Evolutionary conservation across 2,797 vertebrate species (phyloP), one percentile per base, ranked within the genome.

Genomic region (Aulostomus chinensis): DNA sequence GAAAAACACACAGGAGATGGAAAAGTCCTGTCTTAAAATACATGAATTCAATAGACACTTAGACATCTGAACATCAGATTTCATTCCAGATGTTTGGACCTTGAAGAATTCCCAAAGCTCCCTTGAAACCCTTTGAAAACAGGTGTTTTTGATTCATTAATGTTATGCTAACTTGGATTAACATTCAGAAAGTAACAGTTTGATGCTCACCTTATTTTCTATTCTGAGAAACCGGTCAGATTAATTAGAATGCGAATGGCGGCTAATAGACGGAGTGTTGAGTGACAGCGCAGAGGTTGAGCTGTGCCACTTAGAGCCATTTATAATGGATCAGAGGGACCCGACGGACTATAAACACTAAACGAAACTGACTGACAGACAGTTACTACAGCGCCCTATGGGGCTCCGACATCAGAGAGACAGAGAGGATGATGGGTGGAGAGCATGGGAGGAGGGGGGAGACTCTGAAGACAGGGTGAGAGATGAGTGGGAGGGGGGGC

Each of bases 291-390:
- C 50, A 11, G 41, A 59, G 68, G 57, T 55, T 70, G 43, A 8
- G 46, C 64, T 57, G 68, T 32, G 68, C 62, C 58, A 73, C 73
- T 82, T 62, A 61, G 8, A 59, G 66, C 58, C 72, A 66, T 86
- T 84, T 79, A 46, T 68, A 78, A 85, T 78, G 71, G 75, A 85
- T 79, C 76, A 81, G 71, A 76, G 70, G 31, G 58, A 37, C 49
- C 56, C 68, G 51, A 55, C 33, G 33, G 51, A 68, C 77, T 47
- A 63, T 51, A 68, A 75, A 83, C 78, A 59, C 73, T 76, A 72
- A 88, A 77, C 2, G 2, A 77, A 77, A 74, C 37, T 65, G 83
- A 86, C 75, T 84, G 85, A 79, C 69, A 68, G 76, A 53, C 68
- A 67, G 61, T 60, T 58, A 80, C 61, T 59, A 60, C 65, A 63